Conservation (phyloP, 2,888 invertebrate genomes). For the Phyllotreta cruciferae region DNA sequence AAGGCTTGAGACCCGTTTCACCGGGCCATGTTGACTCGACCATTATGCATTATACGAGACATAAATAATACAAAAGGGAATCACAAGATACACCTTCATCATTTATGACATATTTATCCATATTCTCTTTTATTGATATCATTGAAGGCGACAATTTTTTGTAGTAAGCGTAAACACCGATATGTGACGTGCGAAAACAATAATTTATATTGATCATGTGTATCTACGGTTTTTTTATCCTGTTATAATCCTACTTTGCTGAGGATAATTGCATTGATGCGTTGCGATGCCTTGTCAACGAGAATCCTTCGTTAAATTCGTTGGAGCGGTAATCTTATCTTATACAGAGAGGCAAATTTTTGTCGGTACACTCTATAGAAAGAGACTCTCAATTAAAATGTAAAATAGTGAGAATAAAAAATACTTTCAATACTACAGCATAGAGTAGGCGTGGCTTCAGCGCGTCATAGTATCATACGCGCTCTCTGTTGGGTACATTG, state of each 20-base stretch:
- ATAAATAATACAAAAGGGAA: slow-evolving; percentile 2
- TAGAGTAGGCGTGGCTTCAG: no score
- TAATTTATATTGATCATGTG: slow-evolving; percentile 6
- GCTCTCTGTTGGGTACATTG: no score
- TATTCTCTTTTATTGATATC: slow-evolving; percentile 14
- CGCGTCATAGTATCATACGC: no score
- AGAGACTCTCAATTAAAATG: no score
- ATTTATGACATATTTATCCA: slow-evolving; percentile 11
- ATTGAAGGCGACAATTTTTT: slow-evolving; percentile 8
- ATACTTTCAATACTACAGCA: no score
- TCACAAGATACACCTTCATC: not conserved
- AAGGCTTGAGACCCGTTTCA: no score
- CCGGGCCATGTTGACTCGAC: slow-evolving; percentile 1
- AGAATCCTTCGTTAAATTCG: not conserved
- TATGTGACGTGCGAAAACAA: slow-evolving; percentile 12
- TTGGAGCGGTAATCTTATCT: no score
- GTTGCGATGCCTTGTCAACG: not conserved
- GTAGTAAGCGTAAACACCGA: not conserved
- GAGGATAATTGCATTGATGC: slow-evolving; percentile 3
- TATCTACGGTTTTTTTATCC: not conserved
- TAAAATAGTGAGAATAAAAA: no score
- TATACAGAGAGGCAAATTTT: no score
- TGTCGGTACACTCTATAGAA: no score
- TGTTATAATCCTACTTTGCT: slow-evolving; percentile 4
- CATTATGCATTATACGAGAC: not conserved